phyloP scores from a whole-genome alignment of 30 jellyfish, hydroid and myxozoan species.

The Nemopilema nomurai region DNA sequence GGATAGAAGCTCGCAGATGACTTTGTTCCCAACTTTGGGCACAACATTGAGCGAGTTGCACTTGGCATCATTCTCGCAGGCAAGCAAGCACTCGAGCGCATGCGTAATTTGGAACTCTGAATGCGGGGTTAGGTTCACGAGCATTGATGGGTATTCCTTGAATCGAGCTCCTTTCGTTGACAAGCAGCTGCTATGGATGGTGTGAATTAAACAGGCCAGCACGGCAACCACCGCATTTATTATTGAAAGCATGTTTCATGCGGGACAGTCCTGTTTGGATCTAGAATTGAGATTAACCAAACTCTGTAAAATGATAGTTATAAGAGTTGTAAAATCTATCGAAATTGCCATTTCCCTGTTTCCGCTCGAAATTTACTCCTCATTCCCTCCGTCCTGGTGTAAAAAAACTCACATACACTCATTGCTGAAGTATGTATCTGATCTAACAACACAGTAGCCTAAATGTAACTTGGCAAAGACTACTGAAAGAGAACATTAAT shows the following conservation, averaged over 20 bases:
- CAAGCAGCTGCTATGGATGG: slow-evolving; percentile 13
- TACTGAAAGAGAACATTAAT: too few relatives aligned
- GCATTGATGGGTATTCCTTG: slow-evolving; percentile 5
- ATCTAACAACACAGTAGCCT: too few relatives aligned
- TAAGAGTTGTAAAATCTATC: too few relatives aligned
- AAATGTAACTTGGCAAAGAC: too few relatives aligned
- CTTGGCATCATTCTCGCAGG: slow-evolving; percentile 23
- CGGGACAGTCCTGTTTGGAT: too few relatives aligned
- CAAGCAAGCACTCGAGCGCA: slow-evolving; percentile 29
- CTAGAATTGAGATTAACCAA: too few relatives aligned
- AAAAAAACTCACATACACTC: too few relatives aligned
- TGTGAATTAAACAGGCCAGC: not conserved
- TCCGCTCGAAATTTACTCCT: too few relatives aligned
- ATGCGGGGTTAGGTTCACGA: slow-evolving; percentile 20
- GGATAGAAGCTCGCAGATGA: slow-evolving; percentile 49
- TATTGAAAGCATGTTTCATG: not conserved
- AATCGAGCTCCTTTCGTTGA: slow-evolving; percentile 32
- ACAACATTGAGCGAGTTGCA: slow-evolving; percentile 45
- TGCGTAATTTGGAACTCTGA: not conserved
- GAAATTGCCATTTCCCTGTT: too few relatives aligned
- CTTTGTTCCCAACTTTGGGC: not conserved
- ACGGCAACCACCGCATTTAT: not conserved
- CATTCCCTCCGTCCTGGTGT: too few relatives aligned
- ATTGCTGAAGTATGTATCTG: too few relatives aligned
- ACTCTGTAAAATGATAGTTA: too few relatives aligned